Conservation (phyloP, 2,113 vertebrate genomes). For the Albula goreensis region DNA sequence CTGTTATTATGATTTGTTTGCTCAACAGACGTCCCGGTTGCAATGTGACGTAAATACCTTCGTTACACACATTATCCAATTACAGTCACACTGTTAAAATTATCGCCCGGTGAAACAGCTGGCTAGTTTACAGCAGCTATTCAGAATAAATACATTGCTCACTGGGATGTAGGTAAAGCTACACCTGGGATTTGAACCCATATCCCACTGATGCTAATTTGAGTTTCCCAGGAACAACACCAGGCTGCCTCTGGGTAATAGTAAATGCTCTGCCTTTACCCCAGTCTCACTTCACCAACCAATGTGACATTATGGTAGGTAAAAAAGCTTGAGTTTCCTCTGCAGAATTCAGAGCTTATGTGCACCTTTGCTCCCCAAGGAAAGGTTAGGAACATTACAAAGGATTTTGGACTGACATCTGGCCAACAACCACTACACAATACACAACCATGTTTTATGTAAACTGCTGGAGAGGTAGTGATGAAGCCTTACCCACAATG, state of each 20-base stretch:
- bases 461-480: not conserved
- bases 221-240: not conserved
- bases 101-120: not conserved
- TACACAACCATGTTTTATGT: not conserved
- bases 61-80: not conserved
- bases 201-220: not conserved
- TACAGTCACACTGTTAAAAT: not conserved
- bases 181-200: not conserved
- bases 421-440: not conserved
- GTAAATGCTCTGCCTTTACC: not conserved
- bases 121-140: not conserved
- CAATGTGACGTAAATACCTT: not conserved
- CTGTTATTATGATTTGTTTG: not conserved
- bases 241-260: not conserved
- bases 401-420: constrained; percentile 47
- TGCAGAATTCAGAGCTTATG: not conserved
- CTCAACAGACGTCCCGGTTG: not conserved
- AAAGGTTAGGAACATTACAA: not conserved
- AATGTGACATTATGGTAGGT: not conserved
- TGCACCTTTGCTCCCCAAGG: not conserved
- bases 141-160: not conserved
- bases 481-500: not conserved
- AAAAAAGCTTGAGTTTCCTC: not conserved
- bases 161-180: not conserved
- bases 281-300: not conserved